phyloP scores from a whole-genome alignment of 2,113 vertebrate species.

The Thamnophis sirtalis region DNA sequence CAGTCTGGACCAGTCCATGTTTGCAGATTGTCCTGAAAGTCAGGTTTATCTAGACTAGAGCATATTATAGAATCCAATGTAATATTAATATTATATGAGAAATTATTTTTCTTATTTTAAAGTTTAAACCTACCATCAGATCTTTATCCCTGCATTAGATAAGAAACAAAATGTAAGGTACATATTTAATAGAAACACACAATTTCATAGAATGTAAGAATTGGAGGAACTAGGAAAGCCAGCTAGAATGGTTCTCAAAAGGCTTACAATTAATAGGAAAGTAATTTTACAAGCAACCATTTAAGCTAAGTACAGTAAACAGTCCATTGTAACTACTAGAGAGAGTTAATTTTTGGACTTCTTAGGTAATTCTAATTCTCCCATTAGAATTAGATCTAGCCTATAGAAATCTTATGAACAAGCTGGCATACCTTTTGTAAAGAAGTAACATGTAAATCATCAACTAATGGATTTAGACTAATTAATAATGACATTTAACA shows the following conservation, averaged over 20 bases:
- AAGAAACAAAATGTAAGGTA: background rate
- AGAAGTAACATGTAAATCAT: background rate
- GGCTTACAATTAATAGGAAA: background rate
- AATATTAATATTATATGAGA: background rate
- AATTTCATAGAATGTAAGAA: background rate
- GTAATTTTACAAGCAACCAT: background rate
- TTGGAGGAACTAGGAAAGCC: background rate
- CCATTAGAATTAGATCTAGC: background rate
- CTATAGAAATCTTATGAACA: background rate
- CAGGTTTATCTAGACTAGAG: background rate
- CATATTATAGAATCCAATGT: background rate
- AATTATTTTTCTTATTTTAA: background rate
- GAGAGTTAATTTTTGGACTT: background rate
- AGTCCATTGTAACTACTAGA: background rate
- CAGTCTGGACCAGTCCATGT: background rate
- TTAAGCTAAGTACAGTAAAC: background rate
- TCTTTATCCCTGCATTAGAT: background rate
- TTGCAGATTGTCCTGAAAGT: background rate
- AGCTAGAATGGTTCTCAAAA: background rate
- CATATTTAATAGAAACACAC: background rate
- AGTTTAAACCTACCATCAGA: background rate
- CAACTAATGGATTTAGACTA: constrained; percentile 4
- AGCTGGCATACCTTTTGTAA: background rate
- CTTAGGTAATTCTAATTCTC: background rate
- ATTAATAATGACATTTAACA: constrained; percentile 41